Evolutionary conservation across 2,888 invertebrate genomes (phyloP).

Genomic region (Hanleya hanleyi): DNA sequence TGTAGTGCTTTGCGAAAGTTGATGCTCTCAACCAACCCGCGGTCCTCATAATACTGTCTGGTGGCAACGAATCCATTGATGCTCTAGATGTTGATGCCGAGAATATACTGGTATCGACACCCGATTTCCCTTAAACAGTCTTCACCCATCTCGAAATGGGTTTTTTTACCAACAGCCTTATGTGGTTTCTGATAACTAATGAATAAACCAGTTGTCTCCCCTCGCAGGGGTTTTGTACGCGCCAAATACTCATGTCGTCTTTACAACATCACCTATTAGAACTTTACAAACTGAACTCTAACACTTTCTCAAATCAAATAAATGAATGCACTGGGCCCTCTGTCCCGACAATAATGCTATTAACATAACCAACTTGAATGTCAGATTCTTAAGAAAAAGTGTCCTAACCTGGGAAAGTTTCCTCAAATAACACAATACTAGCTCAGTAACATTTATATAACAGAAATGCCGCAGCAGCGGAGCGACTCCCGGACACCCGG

Average conservation of each 20-base stretch:
- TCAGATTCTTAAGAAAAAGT: neutral
- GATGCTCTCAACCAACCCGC: neutral
- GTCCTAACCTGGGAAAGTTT: too few species aligned
- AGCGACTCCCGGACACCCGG: too few species aligned
- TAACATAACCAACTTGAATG: neutral
- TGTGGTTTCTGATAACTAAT: neutral
- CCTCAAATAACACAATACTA: neutral
- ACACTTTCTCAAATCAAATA: neutral
- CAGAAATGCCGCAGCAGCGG: too few species aligned
- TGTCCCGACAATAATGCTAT: neutral
- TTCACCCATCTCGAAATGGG: neutral
- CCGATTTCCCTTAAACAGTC: neutral
- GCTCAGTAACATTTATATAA: neutral
- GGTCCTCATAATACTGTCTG: neutral
- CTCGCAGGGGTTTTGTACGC: neutral
- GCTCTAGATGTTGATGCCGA: neutral
- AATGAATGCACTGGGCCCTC: neutral
- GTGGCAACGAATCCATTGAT: neutral
- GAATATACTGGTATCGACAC: neutral
- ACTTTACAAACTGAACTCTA: neutral
- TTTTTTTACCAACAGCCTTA: neutral
- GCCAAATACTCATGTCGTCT: neutral
- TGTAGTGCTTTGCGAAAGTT: neutral
- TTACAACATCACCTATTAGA: neutral
- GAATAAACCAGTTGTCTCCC: neutral